phyloP scores from a whole-genome alignment of 2,888 invertebrate genomes.

The Eupithecia tripunctaria region DNA sequence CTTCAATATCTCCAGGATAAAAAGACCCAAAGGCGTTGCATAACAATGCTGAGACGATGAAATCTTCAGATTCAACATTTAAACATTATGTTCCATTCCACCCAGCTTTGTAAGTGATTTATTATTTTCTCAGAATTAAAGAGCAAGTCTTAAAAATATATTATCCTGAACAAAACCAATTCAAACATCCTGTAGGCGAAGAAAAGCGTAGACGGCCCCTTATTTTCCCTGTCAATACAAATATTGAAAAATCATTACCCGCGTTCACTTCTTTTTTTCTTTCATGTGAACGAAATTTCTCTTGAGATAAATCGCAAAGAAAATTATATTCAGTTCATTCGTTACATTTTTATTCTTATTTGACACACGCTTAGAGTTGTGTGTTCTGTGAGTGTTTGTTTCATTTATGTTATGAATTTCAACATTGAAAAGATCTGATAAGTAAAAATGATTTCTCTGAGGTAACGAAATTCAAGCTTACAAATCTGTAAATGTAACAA shows the following conservation, averaged over 20 bases:
- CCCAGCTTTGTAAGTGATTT: conserved; percentile 23
- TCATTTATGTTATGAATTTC: conserved; percentile 5
- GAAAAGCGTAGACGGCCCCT: conserved; percentile 49
- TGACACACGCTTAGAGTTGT: conserved; percentile 43
- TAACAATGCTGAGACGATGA: conserved; percentile 41
- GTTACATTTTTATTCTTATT: conserved; percentile 57
- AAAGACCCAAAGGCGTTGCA: conserved; percentile 33
- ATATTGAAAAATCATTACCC: conserved; percentile 71
- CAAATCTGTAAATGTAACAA: neutral
- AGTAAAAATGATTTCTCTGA: neutral
- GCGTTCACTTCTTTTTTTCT: conserved; percentile 63
- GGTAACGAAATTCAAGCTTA: neutral
- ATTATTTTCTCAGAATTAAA: conserved; percentile 40
- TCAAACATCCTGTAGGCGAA: conserved; percentile 47
- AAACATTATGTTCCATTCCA: conserved; percentile 30
- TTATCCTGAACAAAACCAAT: conserved; percentile 47
- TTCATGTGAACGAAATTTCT: conserved; percentile 62
- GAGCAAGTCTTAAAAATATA: conserved; percentile 39
- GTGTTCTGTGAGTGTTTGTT: conserved; percentile 1
- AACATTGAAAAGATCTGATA: neutral
- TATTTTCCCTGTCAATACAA: conserved; percentile 68
- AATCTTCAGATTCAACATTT: conserved; percentile 33
- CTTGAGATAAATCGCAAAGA: conserved; percentile 59
- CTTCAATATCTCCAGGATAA: conserved; percentile 42
- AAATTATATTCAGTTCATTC: conserved; percentile 63